phyloP scores from a whole-genome alignment of 2,797 vertebrate species.

The Poecilia wingei region DNA sequence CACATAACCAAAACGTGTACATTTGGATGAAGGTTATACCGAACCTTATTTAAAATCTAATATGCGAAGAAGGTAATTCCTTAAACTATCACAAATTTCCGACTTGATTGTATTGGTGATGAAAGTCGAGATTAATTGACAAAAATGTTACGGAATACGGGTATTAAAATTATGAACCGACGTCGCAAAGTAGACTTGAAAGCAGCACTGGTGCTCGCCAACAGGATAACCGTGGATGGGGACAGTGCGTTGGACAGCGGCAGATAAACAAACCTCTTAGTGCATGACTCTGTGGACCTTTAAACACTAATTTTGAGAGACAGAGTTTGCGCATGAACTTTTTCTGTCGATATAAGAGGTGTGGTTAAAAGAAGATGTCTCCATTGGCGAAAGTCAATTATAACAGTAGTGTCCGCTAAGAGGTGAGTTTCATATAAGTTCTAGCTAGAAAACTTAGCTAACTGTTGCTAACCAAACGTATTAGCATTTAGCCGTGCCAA shows the following conservation, averaged over 20 bases:
- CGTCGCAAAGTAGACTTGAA: conserved; percentile 22
- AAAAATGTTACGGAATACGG: neutral
- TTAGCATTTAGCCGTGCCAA: neutral
- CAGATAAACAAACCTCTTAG: conserved; percentile 64
- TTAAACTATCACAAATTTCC: neutral
- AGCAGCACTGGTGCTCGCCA: conserved; percentile 29
- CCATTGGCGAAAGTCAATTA: conserved; percentile 21
- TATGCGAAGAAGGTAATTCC: too few species aligned
- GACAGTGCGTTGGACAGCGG: conserved; percentile 29
- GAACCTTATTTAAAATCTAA: neutral
- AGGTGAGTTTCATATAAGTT: conserved; percentile 69
- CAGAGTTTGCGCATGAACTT: neutral
- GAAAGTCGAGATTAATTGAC: neutral
- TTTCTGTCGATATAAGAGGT: neutral
- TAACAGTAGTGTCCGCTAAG: conserved; percentile 10
- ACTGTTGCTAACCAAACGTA: conserved; percentile 40
- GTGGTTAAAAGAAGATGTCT: conserved; percentile 1
- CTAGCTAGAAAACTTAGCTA: conserved; percentile 42
- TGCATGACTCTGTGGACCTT: conserved; percentile 28
- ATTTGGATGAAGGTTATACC: neutral
- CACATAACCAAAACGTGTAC: neutral
- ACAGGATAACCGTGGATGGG: conserved; percentile 40
- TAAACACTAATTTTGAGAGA: conserved; percentile 3
- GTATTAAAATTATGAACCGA: fast-evolving
- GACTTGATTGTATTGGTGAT: neutral